Conservation (phyloP, 2,888 invertebrate species). For the Melinaea marsaeus region DNA sequence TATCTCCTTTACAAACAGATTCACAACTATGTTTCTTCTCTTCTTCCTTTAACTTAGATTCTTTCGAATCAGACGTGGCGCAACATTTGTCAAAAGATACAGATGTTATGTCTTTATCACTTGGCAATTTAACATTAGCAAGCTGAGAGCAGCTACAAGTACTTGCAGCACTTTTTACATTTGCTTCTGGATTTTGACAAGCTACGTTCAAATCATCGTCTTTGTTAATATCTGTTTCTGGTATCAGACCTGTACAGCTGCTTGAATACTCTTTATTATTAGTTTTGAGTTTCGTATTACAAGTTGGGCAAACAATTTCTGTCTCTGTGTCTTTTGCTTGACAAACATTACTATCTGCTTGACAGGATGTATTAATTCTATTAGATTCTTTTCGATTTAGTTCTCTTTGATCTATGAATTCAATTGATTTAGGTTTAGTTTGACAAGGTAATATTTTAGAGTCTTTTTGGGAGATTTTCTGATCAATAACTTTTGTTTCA, state of each 20-base stretch:
- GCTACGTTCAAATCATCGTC: background rate
- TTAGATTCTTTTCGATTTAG: constrained; percentile 4
- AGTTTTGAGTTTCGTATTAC: background rate
- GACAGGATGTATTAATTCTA: background rate
- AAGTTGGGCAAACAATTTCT: background rate
- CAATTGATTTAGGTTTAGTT: background rate
- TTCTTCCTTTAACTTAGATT: constrained; percentile 3
- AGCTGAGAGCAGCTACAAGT: background rate
- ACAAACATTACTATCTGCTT: background rate
- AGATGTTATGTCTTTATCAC: background rate
- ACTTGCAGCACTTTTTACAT: background rate
- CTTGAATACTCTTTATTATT: background rate
- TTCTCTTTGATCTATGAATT: constrained; percentile 16
- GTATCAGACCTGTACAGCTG: background rate
- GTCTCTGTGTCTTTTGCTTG: background rate
- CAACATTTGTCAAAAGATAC: constrained; percentile 1
- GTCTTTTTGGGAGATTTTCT: background rate
- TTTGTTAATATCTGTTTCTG: background rate
- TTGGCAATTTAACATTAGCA: constrained; percentile 1
- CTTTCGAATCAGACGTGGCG: background rate
- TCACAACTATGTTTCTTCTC: constrained; percentile 6
- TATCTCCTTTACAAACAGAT: constrained; percentile 14
- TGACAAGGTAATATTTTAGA: constrained; percentile 2
- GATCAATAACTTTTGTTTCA: background rate
- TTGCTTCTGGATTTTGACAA: constrained; percentile 1